Conservation (phyloP, 2,113 vertebrate species). For the Stigmatopora argus region DNA sequence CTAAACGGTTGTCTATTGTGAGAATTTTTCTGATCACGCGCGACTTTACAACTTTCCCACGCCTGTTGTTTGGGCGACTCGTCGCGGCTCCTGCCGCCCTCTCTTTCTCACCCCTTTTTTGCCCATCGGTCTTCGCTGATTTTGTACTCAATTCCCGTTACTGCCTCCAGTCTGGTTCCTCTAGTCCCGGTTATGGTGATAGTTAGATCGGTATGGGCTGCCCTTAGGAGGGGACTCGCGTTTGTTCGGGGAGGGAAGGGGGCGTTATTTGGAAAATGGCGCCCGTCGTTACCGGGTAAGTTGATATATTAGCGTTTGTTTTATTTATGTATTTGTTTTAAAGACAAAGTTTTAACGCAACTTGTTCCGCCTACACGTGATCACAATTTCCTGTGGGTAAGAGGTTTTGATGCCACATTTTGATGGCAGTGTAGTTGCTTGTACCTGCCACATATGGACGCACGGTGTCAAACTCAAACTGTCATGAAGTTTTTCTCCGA, state of each 20-base stretch:
- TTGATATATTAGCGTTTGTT: constrained; percentile 43
- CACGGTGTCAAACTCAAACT: background rate
- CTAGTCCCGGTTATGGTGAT: constrained; percentile 19
- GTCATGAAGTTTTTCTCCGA: background rate
- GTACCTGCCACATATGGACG: background rate
- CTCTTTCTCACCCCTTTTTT: constrained; percentile 21
- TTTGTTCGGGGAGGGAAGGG: constrained; percentile 64
- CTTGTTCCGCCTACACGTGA: background rate
- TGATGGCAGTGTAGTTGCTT: background rate
- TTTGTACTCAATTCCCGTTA: background rate
- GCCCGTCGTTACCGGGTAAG: constrained; percentile 98
- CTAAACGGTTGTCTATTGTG: constrained; percentile 41
- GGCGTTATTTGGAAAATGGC: constrained; percentile 94
- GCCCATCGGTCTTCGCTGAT: constrained; percentile 4
- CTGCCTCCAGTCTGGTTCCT: constrained; percentile 34
- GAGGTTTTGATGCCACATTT: background rate
- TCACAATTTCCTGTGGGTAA: too few relatives aligned
- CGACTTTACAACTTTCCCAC: constrained; percentile 69
- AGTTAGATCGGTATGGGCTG: constrained; percentile 17
- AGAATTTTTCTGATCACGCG: constrained; percentile 64
- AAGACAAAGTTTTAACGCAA: too few relatives aligned
- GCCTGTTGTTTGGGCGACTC: constrained; percentile 62
- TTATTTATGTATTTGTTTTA: background rate
- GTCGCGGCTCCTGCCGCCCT: constrained; percentile 15
- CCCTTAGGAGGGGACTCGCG: constrained; percentile 64